A percentile compares a stretch with the other conserved stretches of the same genome.
These are phyloP conservation scores for Melanargia galathea DNA, from an alignment of 2,888 invertebrate genomes.

Conservation along the genomic window DNA sequence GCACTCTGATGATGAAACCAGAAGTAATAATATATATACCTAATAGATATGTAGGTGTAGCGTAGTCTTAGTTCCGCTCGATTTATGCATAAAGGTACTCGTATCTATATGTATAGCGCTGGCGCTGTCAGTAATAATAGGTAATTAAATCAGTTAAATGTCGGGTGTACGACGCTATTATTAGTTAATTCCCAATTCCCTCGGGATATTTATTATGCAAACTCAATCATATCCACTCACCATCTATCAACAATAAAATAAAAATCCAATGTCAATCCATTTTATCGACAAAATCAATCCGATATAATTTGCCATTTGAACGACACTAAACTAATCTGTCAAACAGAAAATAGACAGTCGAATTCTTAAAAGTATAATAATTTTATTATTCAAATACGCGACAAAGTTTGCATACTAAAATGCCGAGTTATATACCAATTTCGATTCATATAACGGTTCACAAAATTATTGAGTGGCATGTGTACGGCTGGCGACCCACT, in stretches of 20 bases:
- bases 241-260: neutral
- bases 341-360: neutral
- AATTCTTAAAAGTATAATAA: neutral
- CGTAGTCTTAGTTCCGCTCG: too few relatives aligned
- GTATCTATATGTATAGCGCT: too few relatives aligned
- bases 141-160: too few relatives aligned
- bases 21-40: too few relatives aligned
- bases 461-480: slow-evolving; percentile 21
- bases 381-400: slow-evolving; percentile 5
- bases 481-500: neutral
- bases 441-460: slow-evolving; percentile 15
- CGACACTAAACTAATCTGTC: neutral
- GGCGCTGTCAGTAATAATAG: too few relatives aligned
- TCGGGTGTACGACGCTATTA: too few relatives aligned
- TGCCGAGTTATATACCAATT: slow-evolving; percentile 10
- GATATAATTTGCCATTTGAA: neutral
- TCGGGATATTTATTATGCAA: too few relatives aligned
- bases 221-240: too few relatives aligned
- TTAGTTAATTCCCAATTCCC: too few relatives aligned
- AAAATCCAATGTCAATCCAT: neutral
- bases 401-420: slow-evolving; percentile 6
- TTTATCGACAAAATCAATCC: neutral
- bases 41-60: too few relatives aligned
- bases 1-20: too few relatives aligned
- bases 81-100: too few relatives aligned